phyloP scores from a whole-genome alignment of 2,888 invertebrate species.

The Eutolmus rufibarbis region DNA sequence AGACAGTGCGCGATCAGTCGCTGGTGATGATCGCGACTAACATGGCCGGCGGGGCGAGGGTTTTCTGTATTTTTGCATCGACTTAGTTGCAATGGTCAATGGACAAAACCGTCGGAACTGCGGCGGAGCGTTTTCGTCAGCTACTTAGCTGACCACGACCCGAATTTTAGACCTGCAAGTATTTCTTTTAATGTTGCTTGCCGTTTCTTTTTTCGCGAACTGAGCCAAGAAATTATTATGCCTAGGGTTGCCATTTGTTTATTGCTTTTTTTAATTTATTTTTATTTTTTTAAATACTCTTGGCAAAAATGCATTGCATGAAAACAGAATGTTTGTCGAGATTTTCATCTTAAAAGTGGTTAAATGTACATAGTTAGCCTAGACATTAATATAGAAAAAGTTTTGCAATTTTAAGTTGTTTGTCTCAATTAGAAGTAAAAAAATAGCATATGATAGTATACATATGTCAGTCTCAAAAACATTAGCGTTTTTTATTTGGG shows the following conservation, averaged over 20 bases:
- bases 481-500: no score
- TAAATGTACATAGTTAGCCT: no score
- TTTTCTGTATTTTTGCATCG: conserved; percentile 27
- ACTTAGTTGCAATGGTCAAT: conserved; percentile 26
- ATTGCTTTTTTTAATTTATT: neutral
- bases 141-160: conserved; percentile 29
- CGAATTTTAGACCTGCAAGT: neutral
- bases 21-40: neutral
- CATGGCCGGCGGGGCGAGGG: neutral
- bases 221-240: neutral
- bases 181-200: neutral
- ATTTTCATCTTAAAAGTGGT: no score
- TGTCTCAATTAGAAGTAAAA: no score
- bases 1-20: neutral
- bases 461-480: no score
- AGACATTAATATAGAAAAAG: no score
- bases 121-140: neutral
- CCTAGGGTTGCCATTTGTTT: neutral
- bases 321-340: no score
- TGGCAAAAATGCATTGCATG: neutral
- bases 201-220: neutral
- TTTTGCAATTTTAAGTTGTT: no score
- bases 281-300: neutral
- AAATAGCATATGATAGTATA: no score
- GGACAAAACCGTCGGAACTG: neutral